Conservation (phyloP, 1,140 invertebrate species). For the Drosophila obscura region DNA sequence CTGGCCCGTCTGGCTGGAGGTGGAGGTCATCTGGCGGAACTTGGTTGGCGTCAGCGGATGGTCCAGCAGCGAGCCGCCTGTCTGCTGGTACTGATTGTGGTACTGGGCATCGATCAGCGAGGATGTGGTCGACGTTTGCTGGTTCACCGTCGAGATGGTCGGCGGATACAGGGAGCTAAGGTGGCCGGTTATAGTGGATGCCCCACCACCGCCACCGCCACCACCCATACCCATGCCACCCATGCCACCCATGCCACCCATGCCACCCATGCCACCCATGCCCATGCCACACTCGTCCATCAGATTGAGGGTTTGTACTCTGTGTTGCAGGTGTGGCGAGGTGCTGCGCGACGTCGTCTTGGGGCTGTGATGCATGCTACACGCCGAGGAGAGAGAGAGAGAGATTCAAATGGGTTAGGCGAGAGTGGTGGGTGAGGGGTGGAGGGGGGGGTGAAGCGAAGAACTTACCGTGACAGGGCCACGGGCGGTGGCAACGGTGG, state of each 20-base stretch:
- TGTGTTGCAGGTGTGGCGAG: constrained; percentile 80
- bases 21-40: constrained; percentile 77
- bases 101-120: constrained; percentile 81
- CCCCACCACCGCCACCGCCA: constrained; percentile 41
- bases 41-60: constrained; percentile 82
- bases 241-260: constrained; percentile 34
- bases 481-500: constrained; percentile 84
- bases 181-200: constrained; percentile 75
- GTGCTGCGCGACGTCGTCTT: constrained; percentile 83
- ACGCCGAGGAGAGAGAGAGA: too few species aligned
- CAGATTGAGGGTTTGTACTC: constrained; percentile 79
- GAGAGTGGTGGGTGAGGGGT: background rate
- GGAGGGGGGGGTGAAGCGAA: constrained; percentile 1
- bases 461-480: constrained; percentile 83
- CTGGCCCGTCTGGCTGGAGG: constrained; percentile 74
- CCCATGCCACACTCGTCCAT: constrained; percentile 71
- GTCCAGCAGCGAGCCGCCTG: constrained; percentile 77
- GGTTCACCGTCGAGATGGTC: constrained; percentile 79
- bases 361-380: constrained; percentile 82
- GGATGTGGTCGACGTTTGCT: constrained; percentile 82
- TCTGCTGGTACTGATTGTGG: constrained; percentile 83
- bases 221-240: constrained; percentile 9
- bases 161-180: constrained; percentile 79
- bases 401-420: too few species aligned
- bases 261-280: constrained; percentile 37